Conservation (phyloP, 2,888 invertebrate species). For the Sinhomidia bicolor region DNA sequence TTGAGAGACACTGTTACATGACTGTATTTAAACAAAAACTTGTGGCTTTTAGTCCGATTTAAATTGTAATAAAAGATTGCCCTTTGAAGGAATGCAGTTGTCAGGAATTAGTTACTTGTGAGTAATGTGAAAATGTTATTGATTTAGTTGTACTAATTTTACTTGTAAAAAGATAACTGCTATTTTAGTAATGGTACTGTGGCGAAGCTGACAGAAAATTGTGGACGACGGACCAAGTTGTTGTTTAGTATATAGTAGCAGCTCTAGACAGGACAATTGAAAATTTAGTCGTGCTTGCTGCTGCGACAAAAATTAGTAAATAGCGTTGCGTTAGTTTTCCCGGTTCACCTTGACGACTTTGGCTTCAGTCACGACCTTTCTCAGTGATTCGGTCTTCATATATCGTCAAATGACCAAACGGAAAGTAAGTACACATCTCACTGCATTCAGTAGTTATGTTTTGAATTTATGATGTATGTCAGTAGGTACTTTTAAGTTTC, state of each 20-base stretch:
- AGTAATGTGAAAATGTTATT: not conserved
- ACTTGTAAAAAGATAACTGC: not conserved
- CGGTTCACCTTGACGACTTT: not conserved
- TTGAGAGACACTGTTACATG: too few species aligned
- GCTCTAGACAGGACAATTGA: not conserved
- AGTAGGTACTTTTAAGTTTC: too few species aligned
- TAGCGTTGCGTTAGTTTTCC: not conserved
- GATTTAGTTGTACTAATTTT: not conserved
- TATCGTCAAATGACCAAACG: slow-evolving; percentile 8
- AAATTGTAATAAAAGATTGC: too few species aligned
- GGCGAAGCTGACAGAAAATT: not conserved
- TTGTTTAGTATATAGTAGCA: not conserved
- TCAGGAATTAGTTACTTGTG: too few species aligned
- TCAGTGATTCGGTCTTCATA: not conserved
- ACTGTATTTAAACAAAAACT: too few species aligned
- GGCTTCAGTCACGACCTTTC: not conserved
- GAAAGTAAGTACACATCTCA: slow-evolving; percentile 5
- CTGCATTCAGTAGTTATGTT: too few species aligned
- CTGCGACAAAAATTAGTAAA: not conserved
- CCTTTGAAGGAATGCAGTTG: too few species aligned
- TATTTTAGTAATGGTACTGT: not conserved
- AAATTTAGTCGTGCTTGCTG: not conserved
- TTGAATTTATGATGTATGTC: too few species aligned
- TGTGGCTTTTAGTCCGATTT: too few species aligned
- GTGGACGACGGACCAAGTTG: not conserved